A percentile compares a stretch with the other conserved stretches of the same genome.
phyloP scores from a whole-genome alignment of 2,797 vertebrate genomes.

The Gallinago solitaria region DNA sequence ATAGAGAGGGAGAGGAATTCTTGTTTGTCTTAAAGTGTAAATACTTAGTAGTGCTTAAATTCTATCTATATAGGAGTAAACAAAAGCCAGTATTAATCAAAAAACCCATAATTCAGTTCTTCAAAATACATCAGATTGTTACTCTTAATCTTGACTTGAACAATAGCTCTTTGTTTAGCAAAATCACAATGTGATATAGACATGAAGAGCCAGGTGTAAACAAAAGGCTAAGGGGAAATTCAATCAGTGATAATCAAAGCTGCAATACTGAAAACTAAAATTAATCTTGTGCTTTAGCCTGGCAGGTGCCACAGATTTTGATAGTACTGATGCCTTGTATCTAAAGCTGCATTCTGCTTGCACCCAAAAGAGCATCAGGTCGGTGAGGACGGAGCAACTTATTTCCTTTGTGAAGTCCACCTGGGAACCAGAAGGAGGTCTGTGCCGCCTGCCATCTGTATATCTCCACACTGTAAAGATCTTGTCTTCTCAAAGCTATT shows the following conservation, averaged over 20 bases:
- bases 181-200: background rate
- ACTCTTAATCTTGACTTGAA: background rate
- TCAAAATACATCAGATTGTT: background rate
- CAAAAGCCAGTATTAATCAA: background rate
- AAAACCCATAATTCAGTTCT: background rate
- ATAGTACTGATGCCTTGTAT: background rate
- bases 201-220: background rate
- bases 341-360: background rate
- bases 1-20: background rate
- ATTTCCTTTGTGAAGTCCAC: background rate
- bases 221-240: background rate
- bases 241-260: background rate
- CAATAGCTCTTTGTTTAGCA: background rate
- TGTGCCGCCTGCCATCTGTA: background rate
- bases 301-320: background rate
- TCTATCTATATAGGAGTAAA: background rate
- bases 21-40: background rate
- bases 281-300: background rate
- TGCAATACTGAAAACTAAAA: background rate
- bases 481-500: background rate
- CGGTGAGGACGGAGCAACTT: background rate
- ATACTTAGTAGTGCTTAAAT: background rate
- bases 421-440: background rate
- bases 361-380: background rate
- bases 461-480: background rate